phyloP scores from a whole-genome alignment of 2,797 vertebrate genomes.

The Stomatorhinus walkeri region DNA sequence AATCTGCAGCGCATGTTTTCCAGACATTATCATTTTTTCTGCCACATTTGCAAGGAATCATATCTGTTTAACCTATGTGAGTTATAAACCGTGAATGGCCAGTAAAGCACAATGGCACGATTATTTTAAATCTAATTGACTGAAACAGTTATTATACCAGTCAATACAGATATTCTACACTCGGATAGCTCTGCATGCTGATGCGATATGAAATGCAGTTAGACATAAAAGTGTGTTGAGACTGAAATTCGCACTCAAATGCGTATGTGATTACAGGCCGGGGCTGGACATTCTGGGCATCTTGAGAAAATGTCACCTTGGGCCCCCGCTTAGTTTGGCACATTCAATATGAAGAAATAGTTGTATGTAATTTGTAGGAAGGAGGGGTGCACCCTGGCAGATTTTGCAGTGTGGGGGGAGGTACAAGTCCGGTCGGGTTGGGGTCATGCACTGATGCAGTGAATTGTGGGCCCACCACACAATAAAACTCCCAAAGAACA shows the following conservation, averaged over 20 bases:
- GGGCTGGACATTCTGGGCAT: neutral
- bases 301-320: neutral
- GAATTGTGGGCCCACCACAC: neutral
- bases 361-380: neutral
- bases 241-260: neutral
- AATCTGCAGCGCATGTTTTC: neutral
- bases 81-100: neutral
- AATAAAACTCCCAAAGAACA: neutral
- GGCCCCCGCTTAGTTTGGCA: neutral
- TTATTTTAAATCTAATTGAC: neutral
- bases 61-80: constrained; percentile 2
- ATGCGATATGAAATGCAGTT: neutral
- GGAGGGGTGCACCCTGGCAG: neutral
- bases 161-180: neutral
- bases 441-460: neutral
- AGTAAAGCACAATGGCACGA: neutral
- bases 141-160: neutral
- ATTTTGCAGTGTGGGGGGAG: neutral
- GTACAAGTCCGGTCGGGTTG: neutral
- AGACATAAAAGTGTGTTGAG: neutral
- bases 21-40: neutral
- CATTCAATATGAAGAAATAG: neutral
- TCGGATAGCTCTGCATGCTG: neutral
- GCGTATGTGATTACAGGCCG: neutral
- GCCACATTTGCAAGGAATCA: neutral